These are phyloP conservation scores for Ochotona curzoniae DNA, from an alignment of 2,113 vertebrate genomes.

Conservation along the genomic window DNA sequence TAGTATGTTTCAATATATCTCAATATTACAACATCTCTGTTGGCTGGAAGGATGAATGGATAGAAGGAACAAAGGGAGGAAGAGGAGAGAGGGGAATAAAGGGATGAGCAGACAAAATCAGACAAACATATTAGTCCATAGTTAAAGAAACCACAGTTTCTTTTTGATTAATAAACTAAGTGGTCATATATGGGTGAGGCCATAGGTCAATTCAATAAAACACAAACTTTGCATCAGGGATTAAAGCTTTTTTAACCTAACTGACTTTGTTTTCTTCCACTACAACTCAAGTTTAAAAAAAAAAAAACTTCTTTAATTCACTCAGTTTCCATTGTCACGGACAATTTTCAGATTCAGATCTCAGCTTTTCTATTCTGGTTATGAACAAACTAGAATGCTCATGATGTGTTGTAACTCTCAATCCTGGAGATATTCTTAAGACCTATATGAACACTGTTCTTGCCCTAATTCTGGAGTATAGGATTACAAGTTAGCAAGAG, in stretches of 20 bases:
- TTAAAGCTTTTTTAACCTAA: neutral
- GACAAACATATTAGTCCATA: neutral
- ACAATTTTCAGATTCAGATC: neutral
- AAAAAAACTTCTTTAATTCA: constrained; percentile 4
- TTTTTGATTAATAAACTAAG: neutral
- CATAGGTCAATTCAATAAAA: neutral
- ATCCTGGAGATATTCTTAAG: neutral
- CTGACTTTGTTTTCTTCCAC: neutral
- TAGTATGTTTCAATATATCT: neutral
- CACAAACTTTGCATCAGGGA: neutral
- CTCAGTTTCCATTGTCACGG: neutral
- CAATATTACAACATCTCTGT: neutral
- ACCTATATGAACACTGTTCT: neutral
- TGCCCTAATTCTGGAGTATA: neutral
- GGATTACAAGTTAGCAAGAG: neutral
- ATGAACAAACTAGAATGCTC: neutral
- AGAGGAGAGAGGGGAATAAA: too few relatives aligned
- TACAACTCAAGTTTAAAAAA: constrained; percentile 31
- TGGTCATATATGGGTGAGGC: neutral
- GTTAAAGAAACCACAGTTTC: neutral
- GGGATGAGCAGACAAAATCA: neutral
- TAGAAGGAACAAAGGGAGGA: too few relatives aligned
- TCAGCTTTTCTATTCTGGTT: neutral
- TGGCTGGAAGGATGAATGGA: neutral
- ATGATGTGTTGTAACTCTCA: neutral